Conservation (phyloP, 2,888 invertebrate genomes). For the Cataglyphis albicans region DNA sequence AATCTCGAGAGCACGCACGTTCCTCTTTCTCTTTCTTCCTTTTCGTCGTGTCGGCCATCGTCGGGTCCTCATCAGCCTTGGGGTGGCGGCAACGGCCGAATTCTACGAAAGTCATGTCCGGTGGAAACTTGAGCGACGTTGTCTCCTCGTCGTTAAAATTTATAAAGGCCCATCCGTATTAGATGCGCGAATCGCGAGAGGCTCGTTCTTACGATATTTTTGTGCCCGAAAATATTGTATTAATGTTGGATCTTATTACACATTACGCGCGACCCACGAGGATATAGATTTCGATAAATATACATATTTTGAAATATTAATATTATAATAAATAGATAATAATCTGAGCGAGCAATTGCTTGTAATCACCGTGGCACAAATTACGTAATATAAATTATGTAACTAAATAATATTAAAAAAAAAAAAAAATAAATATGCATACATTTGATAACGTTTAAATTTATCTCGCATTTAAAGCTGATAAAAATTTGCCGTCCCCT, state of each 20-base stretch:
- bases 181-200: neutral
- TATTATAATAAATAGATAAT: neutral
- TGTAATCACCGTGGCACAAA: neutral
- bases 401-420: neutral
- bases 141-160: neutral
- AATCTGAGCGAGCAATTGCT: neutral
- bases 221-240: neutral
- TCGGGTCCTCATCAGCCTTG: constrained; percentile 63
- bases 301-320: neutral
- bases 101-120: constrained; percentile 77
- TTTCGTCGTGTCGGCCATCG: constrained; percentile 60
- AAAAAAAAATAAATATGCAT: too few species aligned
- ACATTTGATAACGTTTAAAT: neutral
- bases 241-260: too few species aligned
- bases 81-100: constrained; percentile 68
- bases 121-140: constrained; percentile 68
- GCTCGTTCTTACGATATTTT: neutral
- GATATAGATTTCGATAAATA: neutral
- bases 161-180: neutral
- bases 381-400: neutral
- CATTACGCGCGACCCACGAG: too few species aligned
- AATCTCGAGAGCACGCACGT: constrained; percentile 74
- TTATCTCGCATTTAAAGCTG: neutral
- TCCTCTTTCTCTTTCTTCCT: constrained; percentile 59
- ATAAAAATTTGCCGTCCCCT: neutral